These are phyloP conservation scores for Bergia sp. DNA, from an alignment of 92 coral and sea anemone genomes.

Conservation along the genomic window DNA sequence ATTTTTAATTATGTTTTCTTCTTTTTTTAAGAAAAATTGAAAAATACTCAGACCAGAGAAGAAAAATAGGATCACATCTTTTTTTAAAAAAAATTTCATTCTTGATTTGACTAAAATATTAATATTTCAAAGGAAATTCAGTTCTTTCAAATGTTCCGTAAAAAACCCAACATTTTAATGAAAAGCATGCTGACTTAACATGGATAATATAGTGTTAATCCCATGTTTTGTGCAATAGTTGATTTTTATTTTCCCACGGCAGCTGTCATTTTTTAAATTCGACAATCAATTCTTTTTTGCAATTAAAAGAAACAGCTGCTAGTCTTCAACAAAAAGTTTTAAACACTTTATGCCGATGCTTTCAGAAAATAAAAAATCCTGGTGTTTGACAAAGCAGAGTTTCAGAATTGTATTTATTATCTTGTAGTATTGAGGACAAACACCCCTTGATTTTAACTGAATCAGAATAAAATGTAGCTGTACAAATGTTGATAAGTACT, in stretches of 20 bases:
- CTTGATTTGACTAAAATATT: neutral
- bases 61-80: neutral
- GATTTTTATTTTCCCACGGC: neutral
- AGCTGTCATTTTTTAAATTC: neutral
- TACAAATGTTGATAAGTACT: neutral
- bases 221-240: neutral
- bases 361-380: neutral
- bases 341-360: neutral
- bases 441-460: neutral
- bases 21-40: neutral
- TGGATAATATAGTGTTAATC: conserved; percentile 1
- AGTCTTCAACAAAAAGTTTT: neutral
- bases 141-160: neutral
- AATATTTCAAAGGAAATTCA: neutral
- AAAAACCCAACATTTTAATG: neutral
- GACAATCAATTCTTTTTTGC: conserved; percentile 6
- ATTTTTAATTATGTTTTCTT: neutral
- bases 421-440: neutral
- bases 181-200: conserved; percentile 6
- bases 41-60: neutral
- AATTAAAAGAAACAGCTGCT: conserved; percentile 29
- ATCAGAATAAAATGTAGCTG: neutral
- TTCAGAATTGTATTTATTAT: neutral
- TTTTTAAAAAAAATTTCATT: neutral
- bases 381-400: neutral